Evolutionary conservation across 2,113 vertebrate species (phyloP).

Genomic region (Emydocephalus ijimae): DNA sequence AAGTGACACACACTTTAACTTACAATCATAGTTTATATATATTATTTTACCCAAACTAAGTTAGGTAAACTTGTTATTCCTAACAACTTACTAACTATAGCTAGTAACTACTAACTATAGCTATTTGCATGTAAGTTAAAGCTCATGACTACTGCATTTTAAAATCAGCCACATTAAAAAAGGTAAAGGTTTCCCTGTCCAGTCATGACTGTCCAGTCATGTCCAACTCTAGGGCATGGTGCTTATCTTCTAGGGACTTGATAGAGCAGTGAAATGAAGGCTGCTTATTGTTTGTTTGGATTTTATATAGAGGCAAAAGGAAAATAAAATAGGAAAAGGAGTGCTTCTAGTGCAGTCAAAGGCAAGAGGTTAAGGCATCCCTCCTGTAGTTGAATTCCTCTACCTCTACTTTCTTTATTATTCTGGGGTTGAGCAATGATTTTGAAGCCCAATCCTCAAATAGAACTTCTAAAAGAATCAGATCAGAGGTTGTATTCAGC

Average conservation of each 20-base stretch:
- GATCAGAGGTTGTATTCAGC: too few relatives aligned
- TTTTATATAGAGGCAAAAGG: conserved; percentile 69
- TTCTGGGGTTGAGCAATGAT: conserved; percentile 73
- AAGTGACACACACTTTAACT: too few relatives aligned
- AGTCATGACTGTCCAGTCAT: neutral
- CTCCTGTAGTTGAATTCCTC: conserved; percentile 32
- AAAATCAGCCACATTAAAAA: conserved; percentile 83
- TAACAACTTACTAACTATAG: conserved; percentile 68
- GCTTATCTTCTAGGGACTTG: neutral
- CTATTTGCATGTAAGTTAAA: conserved; percentile 82
- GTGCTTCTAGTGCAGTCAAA: conserved; percentile 67
- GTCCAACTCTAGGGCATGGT: neutral
- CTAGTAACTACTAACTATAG: conserved; percentile 72
- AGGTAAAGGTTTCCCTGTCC: neutral
- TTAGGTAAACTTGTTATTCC: too few relatives aligned
- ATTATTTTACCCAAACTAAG: too few relatives aligned
- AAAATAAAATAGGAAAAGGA: conserved; percentile 67
- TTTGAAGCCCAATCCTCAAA: neutral
- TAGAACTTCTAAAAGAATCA: neutral
- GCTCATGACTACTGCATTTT: conserved; percentile 82
- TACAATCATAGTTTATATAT: too few relatives aligned
- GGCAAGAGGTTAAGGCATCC: conserved; percentile 71
- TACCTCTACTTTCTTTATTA: conserved; percentile 65
- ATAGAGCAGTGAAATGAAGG: conserved; percentile 58
- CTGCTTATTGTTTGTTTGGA: conserved; percentile 75